phyloP scores from a whole-genome alignment of 2,113 vertebrate genomes.

The Cygnus buccinator region DNA sequence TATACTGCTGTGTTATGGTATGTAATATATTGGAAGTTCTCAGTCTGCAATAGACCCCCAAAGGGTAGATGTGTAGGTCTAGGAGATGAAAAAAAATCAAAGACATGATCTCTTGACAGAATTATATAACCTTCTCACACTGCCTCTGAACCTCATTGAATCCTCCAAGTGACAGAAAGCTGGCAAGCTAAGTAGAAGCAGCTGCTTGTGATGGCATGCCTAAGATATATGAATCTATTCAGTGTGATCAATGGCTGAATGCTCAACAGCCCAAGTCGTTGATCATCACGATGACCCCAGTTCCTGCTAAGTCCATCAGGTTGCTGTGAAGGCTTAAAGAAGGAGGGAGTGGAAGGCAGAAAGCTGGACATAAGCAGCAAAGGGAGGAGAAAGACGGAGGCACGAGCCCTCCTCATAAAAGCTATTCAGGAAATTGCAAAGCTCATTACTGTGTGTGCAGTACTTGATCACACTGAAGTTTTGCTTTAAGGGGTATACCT shows the following conservation, averaged over 20 bases:
- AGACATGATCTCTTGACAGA: slow-evolving; percentile 58
- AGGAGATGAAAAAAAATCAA: slow-evolving; percentile 57
- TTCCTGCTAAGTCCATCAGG: slow-evolving; percentile 31
- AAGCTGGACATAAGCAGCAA: neutral
- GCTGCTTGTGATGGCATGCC: slow-evolving; percentile 40
- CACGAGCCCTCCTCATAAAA: neutral
- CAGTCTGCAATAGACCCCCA: slow-evolving; percentile 50
- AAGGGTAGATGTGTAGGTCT: slow-evolving; percentile 43
- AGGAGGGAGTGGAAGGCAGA: neutral
- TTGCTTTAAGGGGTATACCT: slow-evolving; percentile 27
- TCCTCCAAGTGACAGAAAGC: slow-evolving; percentile 39
- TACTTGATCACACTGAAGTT: slow-evolving; percentile 8
- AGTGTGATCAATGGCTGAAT: slow-evolving; percentile 30
- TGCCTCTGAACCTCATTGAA: slow-evolving; percentile 43
- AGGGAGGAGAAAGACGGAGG: slow-evolving; percentile 2
- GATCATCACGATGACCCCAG: slow-evolving; percentile 58
- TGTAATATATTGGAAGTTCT: slow-evolving; percentile 62
- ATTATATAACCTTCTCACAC: slow-evolving; percentile 56
- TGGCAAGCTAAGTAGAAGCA: slow-evolving; percentile 53
- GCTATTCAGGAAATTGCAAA: slow-evolving; percentile 43
- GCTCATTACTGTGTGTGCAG: neutral
- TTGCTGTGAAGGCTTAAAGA: neutral
- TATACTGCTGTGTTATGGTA: slow-evolving; percentile 55
- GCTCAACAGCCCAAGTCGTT: neutral
- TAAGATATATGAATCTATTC: slow-evolving; percentile 15